phyloP scores from a whole-genome alignment of 2,113 vertebrate species.

The Pluvialis apricaria region DNA sequence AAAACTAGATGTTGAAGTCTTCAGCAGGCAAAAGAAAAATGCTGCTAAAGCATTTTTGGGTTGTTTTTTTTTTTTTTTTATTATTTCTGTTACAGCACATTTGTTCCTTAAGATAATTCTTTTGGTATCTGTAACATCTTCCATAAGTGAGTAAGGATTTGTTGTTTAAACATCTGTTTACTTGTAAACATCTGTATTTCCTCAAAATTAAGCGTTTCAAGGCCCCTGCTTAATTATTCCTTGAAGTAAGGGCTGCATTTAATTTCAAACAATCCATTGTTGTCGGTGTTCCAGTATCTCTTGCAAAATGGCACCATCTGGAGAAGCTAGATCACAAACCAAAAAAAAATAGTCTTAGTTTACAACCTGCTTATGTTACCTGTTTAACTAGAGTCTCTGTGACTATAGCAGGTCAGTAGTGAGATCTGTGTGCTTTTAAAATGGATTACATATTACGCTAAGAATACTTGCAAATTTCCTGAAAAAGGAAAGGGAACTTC shows the following conservation, averaged over 20 bases:
- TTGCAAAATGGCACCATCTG: conserved; percentile 11
- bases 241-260: neutral
- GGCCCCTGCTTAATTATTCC: neutral
- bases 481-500: neutral
- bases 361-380: neutral
- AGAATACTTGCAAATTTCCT: neutral
- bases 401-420: neutral
- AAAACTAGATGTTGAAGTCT: neutral
- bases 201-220: neutral
- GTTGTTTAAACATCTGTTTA: conserved; percentile 10
- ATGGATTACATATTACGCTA: neutral
- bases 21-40: neutral
- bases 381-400: neutral
- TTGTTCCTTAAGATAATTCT: neutral
- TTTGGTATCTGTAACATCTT: neutral
- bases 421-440: neutral
- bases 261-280: neutral
- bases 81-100: neutral
- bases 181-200: neutral
- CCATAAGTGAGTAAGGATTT: neutral
- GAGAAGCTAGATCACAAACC: neutral
- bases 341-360: neutral
- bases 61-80: neutral
- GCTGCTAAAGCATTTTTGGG: fast-evolving
- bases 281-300: neutral